Conservation (phyloP, 2,797 vertebrate genomes). For the Agapornis canus region DNA sequence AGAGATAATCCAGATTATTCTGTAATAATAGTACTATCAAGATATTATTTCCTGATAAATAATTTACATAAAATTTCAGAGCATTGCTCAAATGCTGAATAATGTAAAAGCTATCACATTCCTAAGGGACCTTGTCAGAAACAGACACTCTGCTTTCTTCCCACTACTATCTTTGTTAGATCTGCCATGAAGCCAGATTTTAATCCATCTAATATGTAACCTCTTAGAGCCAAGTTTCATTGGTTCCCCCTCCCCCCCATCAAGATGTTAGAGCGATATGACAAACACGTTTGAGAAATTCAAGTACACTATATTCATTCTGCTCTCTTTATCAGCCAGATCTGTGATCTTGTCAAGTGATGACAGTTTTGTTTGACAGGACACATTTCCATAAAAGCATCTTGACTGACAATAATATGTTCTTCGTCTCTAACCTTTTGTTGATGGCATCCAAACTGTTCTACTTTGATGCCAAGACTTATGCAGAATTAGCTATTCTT, state of each 20-base stretch:
- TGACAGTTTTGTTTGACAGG: slow-evolving; percentile 62
- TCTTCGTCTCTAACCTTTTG: slow-evolving; percentile 48
- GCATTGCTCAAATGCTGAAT: background rate
- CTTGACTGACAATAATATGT: slow-evolving; percentile 31
- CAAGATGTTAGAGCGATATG: slow-evolving; percentile 37
- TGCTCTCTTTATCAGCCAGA: slow-evolving; percentile 33
- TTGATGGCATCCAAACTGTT: slow-evolving; percentile 25
- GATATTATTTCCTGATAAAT: background rate
- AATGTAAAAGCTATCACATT: background rate
- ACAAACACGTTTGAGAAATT: slow-evolving; percentile 41
- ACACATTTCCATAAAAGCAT: slow-evolving; percentile 16
- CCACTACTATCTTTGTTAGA: background rate
- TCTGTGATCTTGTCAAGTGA: slow-evolving; percentile 31
- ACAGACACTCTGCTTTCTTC: background rate
- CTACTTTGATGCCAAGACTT: background rate
- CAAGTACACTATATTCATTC: slow-evolving; percentile 1
- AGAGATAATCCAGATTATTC: background rate
- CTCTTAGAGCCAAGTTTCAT: slow-evolving; percentile 26
- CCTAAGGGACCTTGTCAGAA: background rate
- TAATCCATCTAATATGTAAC: slow-evolving; percentile 27
- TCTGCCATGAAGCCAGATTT: background rate
- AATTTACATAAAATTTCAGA: background rate
- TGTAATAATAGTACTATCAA: background rate
- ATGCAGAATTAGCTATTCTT: background rate
- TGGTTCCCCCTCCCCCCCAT: background rate